Percentiles rank a stretch among this genome's conserved stretches.
Conservation (phyloP, 2,888 invertebrate species). For the Tenthredo notha region DNA sequence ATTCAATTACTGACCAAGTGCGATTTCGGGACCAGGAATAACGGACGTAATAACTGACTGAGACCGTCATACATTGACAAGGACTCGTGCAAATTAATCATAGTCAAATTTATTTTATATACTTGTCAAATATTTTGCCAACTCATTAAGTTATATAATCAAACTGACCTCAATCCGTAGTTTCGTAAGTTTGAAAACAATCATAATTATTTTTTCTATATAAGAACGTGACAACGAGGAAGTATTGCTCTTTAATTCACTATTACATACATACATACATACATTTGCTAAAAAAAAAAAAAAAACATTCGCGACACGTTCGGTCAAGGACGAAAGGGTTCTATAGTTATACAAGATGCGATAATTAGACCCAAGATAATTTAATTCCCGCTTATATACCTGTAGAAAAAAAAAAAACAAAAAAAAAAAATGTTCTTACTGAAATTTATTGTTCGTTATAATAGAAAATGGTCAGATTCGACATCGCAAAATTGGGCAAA, state of each 20-base stretch:
- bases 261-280: neutral
- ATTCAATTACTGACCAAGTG: neutral
- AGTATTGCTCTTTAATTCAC: neutral
- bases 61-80: neutral
- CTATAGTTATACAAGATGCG: neutral
- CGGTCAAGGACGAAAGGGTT: neutral
- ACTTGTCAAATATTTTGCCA: neutral
- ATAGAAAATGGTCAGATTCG: conserved; percentile 62
- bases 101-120: neutral
- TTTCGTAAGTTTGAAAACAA: conserved; percentile 15
- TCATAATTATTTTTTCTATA: neutral
- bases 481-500: conserved; percentile 58
- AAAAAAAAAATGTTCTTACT: neutral
- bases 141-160: conserved; percentile 3
- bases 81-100: neutral
- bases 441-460: neutral
- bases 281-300: neutral
- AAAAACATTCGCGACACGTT: neutral
- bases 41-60: neutral
- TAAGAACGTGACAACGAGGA: neutral
- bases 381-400: conserved; percentile 50
- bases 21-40: neutral
- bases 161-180: conserved; percentile 18
- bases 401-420: no score
- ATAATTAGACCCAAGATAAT: neutral